phyloP scores from a whole-genome alignment of 1,140 invertebrate genomes.

The Steinernema feltiae region DNA sequence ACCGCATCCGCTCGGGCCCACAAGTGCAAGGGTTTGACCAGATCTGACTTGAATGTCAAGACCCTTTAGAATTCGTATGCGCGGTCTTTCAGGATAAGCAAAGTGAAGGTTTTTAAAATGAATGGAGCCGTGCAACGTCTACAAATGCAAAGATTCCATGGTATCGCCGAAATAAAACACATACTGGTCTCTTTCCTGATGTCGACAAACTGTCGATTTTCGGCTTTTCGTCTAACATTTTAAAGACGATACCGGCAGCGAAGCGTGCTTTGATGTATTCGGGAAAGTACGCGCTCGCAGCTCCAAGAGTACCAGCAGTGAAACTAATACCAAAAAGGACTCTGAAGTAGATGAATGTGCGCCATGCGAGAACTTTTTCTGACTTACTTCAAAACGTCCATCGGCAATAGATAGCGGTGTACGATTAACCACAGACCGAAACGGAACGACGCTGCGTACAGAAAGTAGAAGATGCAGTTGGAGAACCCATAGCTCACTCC shows the following conservation, averaged over 20 bases:
- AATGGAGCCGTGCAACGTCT: conserved; percentile 40
- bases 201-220: conserved; percentile 58
- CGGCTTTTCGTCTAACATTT: conserved; percentile 56
- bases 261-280: conserved; percentile 60
- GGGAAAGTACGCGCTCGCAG: conserved; percentile 59
- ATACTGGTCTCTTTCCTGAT: conserved; percentile 31
- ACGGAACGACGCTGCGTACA: conserved; percentile 62
- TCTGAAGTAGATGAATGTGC: conserved; percentile 20
- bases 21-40: conserved; percentile 77
- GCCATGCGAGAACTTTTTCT: neutral
- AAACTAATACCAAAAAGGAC: conserved; percentile 53
- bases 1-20: conserved; percentile 75
- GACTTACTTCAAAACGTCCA: conserved; percentile 52
- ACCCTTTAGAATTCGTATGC: conserved; percentile 66
- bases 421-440: conserved; percentile 60
- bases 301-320: conserved; percentile 50
- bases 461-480: conserved; percentile 59
- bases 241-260: conserved; percentile 59
- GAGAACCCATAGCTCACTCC: conserved; percentile 9
- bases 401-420: conserved; percentile 42
- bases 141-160: neutral
- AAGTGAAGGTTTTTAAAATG: conserved; percentile 59
- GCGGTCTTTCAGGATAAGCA: conserved; percentile 59
- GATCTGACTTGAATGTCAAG: conserved; percentile 70
- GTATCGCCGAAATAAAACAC: neutral